Evolutionary conservation across 2,888 invertebrate genomes (phyloP).

Genomic region (Rhogogaster chlorosoma): DNA sequence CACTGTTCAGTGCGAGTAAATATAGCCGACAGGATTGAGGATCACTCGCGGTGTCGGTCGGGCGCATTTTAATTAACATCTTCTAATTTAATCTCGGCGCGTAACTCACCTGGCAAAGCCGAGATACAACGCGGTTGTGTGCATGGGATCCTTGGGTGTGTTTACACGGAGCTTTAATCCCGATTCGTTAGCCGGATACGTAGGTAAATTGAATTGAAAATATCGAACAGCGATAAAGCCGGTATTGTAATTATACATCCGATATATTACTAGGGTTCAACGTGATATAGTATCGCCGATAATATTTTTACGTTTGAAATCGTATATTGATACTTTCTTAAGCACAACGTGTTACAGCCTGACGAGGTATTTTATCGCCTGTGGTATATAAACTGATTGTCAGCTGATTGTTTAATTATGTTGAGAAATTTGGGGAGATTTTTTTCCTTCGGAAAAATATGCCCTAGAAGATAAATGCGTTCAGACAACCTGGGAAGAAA

Average conservation of each 20-base stretch:
- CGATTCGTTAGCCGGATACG: conserved; percentile 1
- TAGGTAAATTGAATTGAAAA: conserved; percentile 29
- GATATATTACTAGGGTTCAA: not conserved
- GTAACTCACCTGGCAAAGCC: conserved; percentile 14
- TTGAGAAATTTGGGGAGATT: not conserved
- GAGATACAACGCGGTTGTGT: conserved; percentile 3
- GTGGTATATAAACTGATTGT: not conserved
- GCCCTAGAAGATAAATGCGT: not conserved
- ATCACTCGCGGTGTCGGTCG: conserved; percentile 3
- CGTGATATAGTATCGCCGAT: not conserved
- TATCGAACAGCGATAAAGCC: conserved; percentile 16
- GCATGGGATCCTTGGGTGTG: not conserved
- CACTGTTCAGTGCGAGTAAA: not conserved
- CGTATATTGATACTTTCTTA: too few relatives aligned
- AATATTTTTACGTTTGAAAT: too few relatives aligned
- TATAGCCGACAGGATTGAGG: not conserved
- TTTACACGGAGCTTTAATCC: conserved; percentile 31
- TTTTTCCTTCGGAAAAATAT: not conserved
- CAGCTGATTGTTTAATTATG: not conserved
- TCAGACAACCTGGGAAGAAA: not conserved
- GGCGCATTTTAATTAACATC: conserved; percentile 12
- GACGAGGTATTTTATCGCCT: not conserved
- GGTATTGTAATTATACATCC: not conserved
- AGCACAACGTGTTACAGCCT: too few relatives aligned
- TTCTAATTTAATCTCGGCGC: conserved; percentile 6